Evolutionary conservation across 2,888 invertebrate species (phyloP).

Genomic region (Cryptophagus acutangulus): DNA sequence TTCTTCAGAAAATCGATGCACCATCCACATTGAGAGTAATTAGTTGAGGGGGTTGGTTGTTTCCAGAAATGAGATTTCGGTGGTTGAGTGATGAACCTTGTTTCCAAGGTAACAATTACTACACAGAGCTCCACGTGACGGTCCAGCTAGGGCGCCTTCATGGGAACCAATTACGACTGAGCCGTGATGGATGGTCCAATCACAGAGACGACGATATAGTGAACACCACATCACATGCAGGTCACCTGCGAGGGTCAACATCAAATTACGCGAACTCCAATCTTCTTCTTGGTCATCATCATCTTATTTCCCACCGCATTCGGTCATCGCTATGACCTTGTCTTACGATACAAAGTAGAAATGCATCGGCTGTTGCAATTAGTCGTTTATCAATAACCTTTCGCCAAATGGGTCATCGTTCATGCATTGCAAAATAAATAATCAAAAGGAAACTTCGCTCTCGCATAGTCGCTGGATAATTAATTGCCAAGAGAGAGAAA

Average conservation of each 20-base stretch:
- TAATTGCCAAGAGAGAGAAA: no score
- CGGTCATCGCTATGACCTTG: constrained; percentile 25
- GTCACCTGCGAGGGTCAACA: constrained; percentile 40
- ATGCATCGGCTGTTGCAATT: constrained; percentile 11
- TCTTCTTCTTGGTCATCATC: no score
- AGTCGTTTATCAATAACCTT: no score
- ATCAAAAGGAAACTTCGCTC: no score
- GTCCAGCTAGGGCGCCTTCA: constrained; percentile 41
- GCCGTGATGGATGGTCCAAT: constrained; percentile 58
- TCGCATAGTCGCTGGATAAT: no score
- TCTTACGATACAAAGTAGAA: not conserved
- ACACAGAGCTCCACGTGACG: constrained; percentile 37
- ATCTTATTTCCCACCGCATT: constrained; percentile 24
- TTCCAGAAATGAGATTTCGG: constrained; percentile 35
- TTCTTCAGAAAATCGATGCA: constrained; percentile 1
- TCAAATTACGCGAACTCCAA: constrained; percentile 34
- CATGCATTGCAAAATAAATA: no score
- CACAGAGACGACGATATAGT: constrained; percentile 42
- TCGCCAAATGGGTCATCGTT: no score
- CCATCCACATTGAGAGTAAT: not conserved
- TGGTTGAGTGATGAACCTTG: constrained; percentile 34
- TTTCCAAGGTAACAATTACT: constrained; percentile 48
- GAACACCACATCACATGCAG: constrained; percentile 30
- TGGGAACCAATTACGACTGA: constrained; percentile 53
- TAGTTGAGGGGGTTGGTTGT: constrained; percentile 9